Base-by-base conservation (phyloP, 2,888 invertebrate genomes). In the Luperina nickerlii region DNA sequence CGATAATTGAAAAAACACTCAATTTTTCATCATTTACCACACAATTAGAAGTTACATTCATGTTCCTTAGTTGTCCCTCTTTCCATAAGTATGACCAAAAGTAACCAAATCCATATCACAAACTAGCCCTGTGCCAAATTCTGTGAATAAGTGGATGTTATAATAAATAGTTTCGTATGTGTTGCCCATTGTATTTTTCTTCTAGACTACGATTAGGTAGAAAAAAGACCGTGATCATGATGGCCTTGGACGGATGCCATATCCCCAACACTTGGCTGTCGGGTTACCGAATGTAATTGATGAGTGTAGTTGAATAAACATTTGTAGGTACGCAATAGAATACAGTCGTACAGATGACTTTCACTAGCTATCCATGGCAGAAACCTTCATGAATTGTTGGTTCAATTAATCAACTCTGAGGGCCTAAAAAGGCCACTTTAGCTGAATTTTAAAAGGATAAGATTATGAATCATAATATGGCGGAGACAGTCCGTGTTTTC, bases 171-270 rank as follows among this genome's bases (percentile, higher is more conserved):
- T n/a, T 54, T n/a, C 51, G 9, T 18, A n/a, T n/a, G 38, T 18
- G 9, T 38, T 70, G 9, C 18, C 15, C 5, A 42, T 27, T 38
- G 13, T 48, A 48, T 48, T 11, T 51, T 51, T 27, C 15, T 32
- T 51, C 8, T n/a, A 18, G n/a, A 60, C 13, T 67, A n/a, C n/a
- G n/a, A n/a, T n/a, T n/a, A 45, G 9, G 18, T 82, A 60, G 54
- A 32, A 45, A 54, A 45, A 60, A 74, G 42, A 42, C 11, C 15
- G 57, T 24, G 20, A 66, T 32, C 20, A 45, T 1, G 15, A 42
- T 32, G 42, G 54, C 60, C 67, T 69, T 81, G 81, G 69, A 76
- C 2, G 32, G 4, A 24, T 76, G 76, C 81, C 81, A 82, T 81
- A 60, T 60, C 32, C n/a, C 4, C 3, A 32, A 51, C 32, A 79